Evolutionary conservation across 2,888 invertebrate species (phyloP), one percentile per base, ranked within the genome.

Genomic region (Melanophora roralis): DNA sequence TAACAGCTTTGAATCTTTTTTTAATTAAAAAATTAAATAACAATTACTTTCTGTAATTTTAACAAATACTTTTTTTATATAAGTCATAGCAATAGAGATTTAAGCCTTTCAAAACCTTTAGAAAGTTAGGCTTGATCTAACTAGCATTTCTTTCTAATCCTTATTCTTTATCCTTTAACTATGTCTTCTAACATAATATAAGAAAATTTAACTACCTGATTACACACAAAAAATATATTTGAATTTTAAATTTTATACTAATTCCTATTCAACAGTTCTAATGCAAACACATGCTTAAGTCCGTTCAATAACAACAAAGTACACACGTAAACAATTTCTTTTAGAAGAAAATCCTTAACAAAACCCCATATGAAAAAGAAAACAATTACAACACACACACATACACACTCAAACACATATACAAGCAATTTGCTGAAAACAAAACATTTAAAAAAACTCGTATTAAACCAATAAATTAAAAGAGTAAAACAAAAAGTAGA

Each of bases 201-300:
- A 27, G 11, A 38, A 12, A 6, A 27, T 45, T 45, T 21, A 67
- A 45, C 21, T 57, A 57, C 47, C 45, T 45, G 57, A 8, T 34
- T 34, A 14, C 8, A 11, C 8, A 19, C 1, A 27, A n/a, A n/a
- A 27, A 16, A 32, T 34, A 55, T n/a, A n/a, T n/a, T n/a, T n/a
- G 27, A 69, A 67, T 21, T 43, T 57, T 45, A 27, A 14, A 14
- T 57, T 55, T 38, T 27, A 14, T 36, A 27, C 14, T 45, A 71
- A 38, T 14, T 69, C 34, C n/a, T 27, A 40, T 3, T 43, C 34
- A n/a, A n/a, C n/a, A n/a, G n/a, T 19, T 19, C n/a, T 40, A 40
- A 23, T 3, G 34, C 32, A 53, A 55, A 8, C 40, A 23, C 34
- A 45, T n/a, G 34, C 14, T 21, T 21, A 62, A 53, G 23, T 16